Evolutionary conservation across 2,888 invertebrate species (phyloP).

Genomic region (Argynnis bischoffii): DNA sequence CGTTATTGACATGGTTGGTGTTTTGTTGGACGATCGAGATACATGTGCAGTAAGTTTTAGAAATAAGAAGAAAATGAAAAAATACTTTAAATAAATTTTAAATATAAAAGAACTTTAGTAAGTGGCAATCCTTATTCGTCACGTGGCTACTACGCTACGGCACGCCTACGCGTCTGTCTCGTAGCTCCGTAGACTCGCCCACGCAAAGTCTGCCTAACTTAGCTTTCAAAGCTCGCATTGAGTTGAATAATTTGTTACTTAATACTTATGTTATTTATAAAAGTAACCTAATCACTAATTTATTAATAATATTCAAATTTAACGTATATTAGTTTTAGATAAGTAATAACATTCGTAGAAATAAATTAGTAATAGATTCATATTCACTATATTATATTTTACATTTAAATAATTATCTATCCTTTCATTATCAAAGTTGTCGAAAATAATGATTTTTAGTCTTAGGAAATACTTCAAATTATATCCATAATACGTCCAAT

Average conservation of each 20-base stretch:
- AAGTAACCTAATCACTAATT: background rate
- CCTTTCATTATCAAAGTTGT: too few species aligned
- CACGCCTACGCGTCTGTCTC: constrained; percentile 76
- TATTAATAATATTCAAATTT: background rate
- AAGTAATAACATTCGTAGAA: too few species aligned
- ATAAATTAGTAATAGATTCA: too few species aligned
- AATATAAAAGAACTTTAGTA: background rate
- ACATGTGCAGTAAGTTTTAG: constrained; percentile 18
- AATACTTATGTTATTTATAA: background rate
- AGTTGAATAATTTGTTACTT: background rate
- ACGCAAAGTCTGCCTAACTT: constrained; percentile 58
- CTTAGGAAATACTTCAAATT: too few species aligned
- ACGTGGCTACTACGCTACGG: constrained; percentile 69
- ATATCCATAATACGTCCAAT: too few species aligned
- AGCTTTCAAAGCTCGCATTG: constrained; percentile 38
- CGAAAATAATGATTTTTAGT: too few species aligned
- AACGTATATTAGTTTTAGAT: too few species aligned
- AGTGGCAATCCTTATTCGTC: constrained; percentile 40
- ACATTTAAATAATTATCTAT: too few species aligned
- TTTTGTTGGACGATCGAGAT: constrained; percentile 13
- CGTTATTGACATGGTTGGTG: constrained; percentile 33
- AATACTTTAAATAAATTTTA: background rate
- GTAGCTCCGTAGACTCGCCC: constrained; percentile 78
- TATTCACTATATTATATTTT: too few species aligned
- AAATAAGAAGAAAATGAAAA: constrained; percentile 3